Conservation (phyloP, 2,888 invertebrate species). For the Agyllia agylla region DNA sequence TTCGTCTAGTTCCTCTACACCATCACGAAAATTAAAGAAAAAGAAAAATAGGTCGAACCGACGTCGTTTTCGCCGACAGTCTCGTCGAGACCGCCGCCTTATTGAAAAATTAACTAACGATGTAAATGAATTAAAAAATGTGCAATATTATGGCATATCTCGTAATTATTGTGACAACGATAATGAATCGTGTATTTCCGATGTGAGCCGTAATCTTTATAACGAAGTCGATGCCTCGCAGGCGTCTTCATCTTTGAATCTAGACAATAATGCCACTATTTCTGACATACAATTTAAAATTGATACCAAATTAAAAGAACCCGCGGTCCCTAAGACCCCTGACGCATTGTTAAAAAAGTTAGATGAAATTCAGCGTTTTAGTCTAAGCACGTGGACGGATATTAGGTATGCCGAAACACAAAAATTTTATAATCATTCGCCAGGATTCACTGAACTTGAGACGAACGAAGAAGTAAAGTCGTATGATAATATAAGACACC, state of each 20-base stretch:
- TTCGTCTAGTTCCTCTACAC: background rate
- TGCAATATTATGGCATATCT: background rate
- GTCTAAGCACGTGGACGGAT: background rate
- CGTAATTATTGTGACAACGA: background rate
- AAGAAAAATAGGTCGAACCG: background rate
- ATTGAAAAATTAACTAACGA: background rate
- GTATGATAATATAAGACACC: background rate
- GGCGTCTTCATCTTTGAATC: background rate
- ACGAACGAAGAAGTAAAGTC: background rate
- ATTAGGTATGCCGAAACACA: background rate
- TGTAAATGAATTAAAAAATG: background rate
- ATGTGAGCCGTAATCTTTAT: background rate
- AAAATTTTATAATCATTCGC: background rate
- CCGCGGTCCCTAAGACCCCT: background rate
- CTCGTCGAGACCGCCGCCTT: background rate
- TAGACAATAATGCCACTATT: background rate
- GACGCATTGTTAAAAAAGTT: background rate
- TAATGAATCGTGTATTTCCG: background rate
- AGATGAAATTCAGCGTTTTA: background rate
- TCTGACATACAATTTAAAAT: background rate
- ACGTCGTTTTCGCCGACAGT: background rate
- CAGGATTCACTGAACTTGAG: background rate
- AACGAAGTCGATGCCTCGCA: background rate
- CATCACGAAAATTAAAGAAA: background rate
- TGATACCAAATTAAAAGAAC: constrained; percentile 1